A percentile compares a stretch with the other conserved stretches of the same genome.
Conservation (phyloP, 2,888 invertebrate genomes). For the Tetramorium bicarinatum region DNA sequence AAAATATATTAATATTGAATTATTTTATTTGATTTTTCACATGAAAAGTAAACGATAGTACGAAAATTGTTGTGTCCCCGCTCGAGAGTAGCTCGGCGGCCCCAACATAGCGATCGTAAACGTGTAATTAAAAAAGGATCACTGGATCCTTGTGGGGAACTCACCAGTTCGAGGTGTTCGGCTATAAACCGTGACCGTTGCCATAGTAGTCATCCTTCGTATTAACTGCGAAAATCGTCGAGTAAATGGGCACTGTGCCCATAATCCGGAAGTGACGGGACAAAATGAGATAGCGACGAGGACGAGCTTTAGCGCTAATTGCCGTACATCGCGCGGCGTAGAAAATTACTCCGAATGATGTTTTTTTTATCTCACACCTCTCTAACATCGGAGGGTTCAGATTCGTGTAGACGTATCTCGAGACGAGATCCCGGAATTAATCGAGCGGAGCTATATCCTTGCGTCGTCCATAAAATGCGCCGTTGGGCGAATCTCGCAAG, state of each 20-base stretch:
- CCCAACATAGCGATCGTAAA: neutral
- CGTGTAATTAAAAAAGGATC: constrained; percentile 41
- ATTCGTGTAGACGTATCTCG: neutral
- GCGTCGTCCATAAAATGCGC: constrained; percentile 16
- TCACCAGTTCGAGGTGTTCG: constrained; percentile 17
- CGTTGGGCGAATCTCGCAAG: constrained; percentile 15
- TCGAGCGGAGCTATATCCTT: neutral
- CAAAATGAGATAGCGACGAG: constrained; percentile 65
- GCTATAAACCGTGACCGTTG: constrained; percentile 48
- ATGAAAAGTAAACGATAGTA: neutral
- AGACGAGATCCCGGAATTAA: constrained; percentile 26
- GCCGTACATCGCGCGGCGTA: constrained; percentile 59
- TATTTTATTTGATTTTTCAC: neutral
- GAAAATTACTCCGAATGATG: constrained; percentile 64
- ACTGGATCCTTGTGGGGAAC: constrained; percentile 5
- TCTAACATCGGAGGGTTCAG: constrained; percentile 44
- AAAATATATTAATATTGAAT: neutral
- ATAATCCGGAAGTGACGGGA: constrained; percentile 77
- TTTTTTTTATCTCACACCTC: constrained; percentile 65
- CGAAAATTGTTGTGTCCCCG: neutral
- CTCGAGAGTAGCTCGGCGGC: neutral
- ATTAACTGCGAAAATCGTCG: constrained; percentile 60
- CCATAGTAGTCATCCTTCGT: constrained; percentile 19
- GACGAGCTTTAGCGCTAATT: constrained; percentile 71
- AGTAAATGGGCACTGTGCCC: constrained; percentile 57